Percentiles rank a stretch among this genome's conserved stretches.
Conservation (phyloP, 2,888 invertebrate genomes). For the Willowsia nigromaculata region DNA sequence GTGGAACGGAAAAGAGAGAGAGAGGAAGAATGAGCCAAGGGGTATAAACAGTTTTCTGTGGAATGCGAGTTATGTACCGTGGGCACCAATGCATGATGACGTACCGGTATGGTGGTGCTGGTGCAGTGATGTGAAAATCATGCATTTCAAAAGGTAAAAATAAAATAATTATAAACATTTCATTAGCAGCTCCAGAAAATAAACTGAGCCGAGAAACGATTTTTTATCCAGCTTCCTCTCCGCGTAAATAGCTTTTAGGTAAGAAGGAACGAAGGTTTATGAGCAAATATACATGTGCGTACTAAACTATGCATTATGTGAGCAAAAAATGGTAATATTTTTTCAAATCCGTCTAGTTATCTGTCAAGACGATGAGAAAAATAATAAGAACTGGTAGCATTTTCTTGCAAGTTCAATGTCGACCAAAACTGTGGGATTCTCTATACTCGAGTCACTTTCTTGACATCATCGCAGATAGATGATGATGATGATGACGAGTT, state of each 20-base stretch:
- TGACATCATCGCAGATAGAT: neutral
- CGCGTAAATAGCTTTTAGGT: too few relatives aligned
- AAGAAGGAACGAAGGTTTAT: too few relatives aligned
- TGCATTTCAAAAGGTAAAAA: neutral
- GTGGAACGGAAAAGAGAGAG: neutral
- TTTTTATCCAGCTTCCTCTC: too few relatives aligned
- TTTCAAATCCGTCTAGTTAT: neutral
- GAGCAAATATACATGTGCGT: too few relatives aligned
- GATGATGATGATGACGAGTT: neutral
- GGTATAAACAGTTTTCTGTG: constrained; percentile 1
- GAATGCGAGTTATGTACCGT: neutral
- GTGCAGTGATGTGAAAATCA: neutral
- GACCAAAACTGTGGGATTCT: constrained; percentile 10
- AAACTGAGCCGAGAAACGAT: too few relatives aligned
- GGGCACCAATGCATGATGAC: neutral
- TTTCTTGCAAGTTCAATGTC: neutral
- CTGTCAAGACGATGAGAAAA: neutral
- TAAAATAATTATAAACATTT: constrained; percentile 29
- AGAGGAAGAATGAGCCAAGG: constrained; percentile 15
- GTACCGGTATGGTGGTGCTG: neutral
- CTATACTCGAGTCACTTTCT: neutral
- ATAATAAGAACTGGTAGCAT: neutral
- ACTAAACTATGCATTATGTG: too few relatives aligned
- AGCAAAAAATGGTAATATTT: neutral
- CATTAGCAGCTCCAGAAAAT: constrained; percentile 32